These are phyloP conservation scores for Tachysurus fulvidraco DNA, from an alignment of 2,113 vertebrate species.

Conservation along the genomic window DNA sequence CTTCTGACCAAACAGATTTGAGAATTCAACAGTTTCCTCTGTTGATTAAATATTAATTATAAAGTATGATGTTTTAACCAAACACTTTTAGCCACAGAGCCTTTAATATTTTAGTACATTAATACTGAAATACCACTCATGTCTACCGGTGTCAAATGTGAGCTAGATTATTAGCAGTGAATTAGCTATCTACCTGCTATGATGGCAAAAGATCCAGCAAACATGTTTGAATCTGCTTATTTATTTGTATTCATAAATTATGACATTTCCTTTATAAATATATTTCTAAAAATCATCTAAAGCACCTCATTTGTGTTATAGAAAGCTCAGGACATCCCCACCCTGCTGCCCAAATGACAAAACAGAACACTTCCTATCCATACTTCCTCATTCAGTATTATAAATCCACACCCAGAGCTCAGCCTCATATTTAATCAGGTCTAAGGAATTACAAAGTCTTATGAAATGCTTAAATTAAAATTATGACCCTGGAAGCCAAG, in stretches of 20 bases:
- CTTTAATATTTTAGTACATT: neutral
- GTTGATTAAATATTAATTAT: neutral
- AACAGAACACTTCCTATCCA: constrained; percentile 28
- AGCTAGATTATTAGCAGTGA: neutral
- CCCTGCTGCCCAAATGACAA: constrained; percentile 53
- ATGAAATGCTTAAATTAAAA: constrained; percentile 2
- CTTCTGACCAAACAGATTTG: neutral
- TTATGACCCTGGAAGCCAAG: neutral
- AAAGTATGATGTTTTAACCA: neutral
- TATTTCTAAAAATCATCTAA: too few relatives aligned
- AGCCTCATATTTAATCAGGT: neutral
- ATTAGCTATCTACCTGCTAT: neutral
- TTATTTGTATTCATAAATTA: neutral
- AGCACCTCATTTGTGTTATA: neutral
- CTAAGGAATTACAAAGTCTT: neutral
- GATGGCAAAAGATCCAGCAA: neutral
- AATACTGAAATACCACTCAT: neutral
- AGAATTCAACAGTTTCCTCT: neutral
- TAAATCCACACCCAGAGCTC: constrained; percentile 19
- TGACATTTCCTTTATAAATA: neutral
- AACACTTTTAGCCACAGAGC: neutral
- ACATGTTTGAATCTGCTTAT: neutral
- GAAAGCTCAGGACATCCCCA: constrained; percentile 47
- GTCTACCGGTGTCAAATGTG: neutral
- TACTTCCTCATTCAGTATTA: constrained; percentile 36